Evolutionary conservation across 2,888 invertebrate genomes (phyloP).

Genomic region (Apoda limacodes): DNA sequence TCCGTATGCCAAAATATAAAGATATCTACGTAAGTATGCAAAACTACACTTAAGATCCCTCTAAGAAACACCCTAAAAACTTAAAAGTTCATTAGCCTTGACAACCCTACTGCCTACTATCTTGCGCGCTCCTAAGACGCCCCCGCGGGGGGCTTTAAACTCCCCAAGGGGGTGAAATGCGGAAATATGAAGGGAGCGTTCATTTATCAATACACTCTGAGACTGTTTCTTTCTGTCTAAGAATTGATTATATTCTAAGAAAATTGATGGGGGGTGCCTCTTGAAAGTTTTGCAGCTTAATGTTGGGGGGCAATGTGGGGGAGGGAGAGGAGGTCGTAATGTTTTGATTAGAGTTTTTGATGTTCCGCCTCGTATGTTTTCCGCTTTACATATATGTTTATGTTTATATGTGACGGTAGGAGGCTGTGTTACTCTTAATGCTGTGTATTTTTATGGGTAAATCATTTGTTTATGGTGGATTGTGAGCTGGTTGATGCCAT

Average conservation of each 20-base stretch:
- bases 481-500: too few species aligned
- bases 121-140: conserved; percentile 66
- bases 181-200: conserved; percentile 68
- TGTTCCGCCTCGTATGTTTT: conserved; percentile 27
- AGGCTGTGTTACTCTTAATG: too few species aligned
- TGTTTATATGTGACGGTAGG: conserved; percentile 9
- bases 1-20: too few species aligned
- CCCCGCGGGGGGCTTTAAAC: conserved; percentile 33
- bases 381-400: conserved; percentile 22
- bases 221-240: conserved; percentile 66
- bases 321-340: conserved; percentile 28
- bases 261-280: conserved; percentile 47
- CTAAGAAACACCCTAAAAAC: conserved; percentile 42
- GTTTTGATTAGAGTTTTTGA: conserved; percentile 61
- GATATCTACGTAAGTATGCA: too few species aligned
- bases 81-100: conserved; percentile 64
- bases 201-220: conserved; percentile 66
- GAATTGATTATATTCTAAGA: conserved; percentile 68
- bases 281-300: conserved; percentile 42
- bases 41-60: conserved; percentile 26
- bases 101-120: conserved; percentile 63
- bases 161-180: conserved; percentile 34
- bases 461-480: too few species aligned
- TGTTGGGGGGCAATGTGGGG: conserved; percentile 23
- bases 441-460: too few species aligned